Evolutionary conservation across 2,888 invertebrate species (phyloP).

Genomic region (Coelopa pilipes): DNA sequence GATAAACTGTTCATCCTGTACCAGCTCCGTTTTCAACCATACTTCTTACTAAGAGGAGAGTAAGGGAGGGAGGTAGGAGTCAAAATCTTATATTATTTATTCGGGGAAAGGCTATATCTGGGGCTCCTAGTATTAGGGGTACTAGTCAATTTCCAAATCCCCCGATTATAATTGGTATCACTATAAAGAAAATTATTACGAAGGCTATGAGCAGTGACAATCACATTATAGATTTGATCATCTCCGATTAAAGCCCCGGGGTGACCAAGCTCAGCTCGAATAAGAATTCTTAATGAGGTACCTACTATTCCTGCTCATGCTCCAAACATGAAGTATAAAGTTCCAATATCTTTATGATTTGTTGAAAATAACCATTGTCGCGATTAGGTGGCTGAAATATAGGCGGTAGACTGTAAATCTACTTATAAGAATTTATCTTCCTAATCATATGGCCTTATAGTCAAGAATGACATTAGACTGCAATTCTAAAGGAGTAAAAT

Average conservation of each 20-base stretch:
- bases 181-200: no score
- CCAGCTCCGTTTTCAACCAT: no score
- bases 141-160: conserved; percentile 86
- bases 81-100: conserved; percentile 89
- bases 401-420: conserved; percentile 76
- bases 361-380: no score
- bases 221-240: conserved; percentile 78
- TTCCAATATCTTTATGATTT: conserved; percentile 84
- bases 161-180: no score
- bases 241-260: no score
- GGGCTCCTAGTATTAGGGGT: conserved; percentile 79
- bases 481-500: no score
- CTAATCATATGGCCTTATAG: conserved; percentile 63
- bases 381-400: conserved; percentile 73
- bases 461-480: conserved; percentile 71
- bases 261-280: conserved; percentile 76
- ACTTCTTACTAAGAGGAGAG: no score
- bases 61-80: no score
- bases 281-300: conserved; percentile 75
- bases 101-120: conserved; percentile 85
- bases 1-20: no score
- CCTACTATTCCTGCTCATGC: conserved; percentile 78
- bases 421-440: conserved; percentile 69
- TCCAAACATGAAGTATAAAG: conserved; percentile 76
- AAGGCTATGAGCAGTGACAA: no score